These are phyloP conservation scores for Malurus cyaneus DNA, from an alignment of 2,113 vertebrate genomes.

Conservation along the genomic window DNA sequence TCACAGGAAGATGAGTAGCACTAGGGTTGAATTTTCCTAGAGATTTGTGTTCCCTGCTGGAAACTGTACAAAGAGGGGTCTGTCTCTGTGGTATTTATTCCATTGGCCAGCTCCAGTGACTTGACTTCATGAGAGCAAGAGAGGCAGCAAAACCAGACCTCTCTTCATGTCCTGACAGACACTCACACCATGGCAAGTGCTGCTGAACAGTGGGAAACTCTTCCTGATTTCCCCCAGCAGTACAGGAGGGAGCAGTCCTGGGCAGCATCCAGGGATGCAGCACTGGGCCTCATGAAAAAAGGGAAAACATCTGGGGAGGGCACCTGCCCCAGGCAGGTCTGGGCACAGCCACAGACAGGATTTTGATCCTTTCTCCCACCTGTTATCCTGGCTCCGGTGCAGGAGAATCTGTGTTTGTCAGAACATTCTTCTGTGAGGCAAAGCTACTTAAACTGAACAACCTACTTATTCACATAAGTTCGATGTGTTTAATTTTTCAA, in stretches of 20 bases:
- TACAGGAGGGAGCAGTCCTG: not conserved
- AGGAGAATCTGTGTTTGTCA: not conserved
- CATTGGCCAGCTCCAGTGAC: accelerated
- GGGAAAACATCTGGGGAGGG: not conserved
- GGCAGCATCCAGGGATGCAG: not conserved
- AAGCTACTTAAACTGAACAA: not conserved
- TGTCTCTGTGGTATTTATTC: not conserved
- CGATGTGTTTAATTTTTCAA: not conserved
- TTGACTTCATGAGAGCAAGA: not conserved
- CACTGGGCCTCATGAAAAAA: not conserved
- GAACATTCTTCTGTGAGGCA: not conserved
- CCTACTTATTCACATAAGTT: not conserved
- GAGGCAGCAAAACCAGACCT: accelerated
- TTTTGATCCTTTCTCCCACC: not conserved
- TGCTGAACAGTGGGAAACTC: not conserved
- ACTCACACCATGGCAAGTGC: accelerated
- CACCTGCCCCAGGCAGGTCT: not conserved
- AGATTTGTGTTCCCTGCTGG: not conserved
- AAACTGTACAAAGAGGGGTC: not conserved
- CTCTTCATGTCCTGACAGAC: not conserved
- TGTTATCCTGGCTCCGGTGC: not conserved
- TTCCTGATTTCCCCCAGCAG: not conserved
- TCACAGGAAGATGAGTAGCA: not conserved
- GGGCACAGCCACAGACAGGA: not conserved
- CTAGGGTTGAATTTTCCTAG: not conserved